Evolutionary conservation across 2,888 invertebrate species (phyloP), one percentile per base, ranked within the genome.

Genomic region (Drosophila cracens): DNA sequence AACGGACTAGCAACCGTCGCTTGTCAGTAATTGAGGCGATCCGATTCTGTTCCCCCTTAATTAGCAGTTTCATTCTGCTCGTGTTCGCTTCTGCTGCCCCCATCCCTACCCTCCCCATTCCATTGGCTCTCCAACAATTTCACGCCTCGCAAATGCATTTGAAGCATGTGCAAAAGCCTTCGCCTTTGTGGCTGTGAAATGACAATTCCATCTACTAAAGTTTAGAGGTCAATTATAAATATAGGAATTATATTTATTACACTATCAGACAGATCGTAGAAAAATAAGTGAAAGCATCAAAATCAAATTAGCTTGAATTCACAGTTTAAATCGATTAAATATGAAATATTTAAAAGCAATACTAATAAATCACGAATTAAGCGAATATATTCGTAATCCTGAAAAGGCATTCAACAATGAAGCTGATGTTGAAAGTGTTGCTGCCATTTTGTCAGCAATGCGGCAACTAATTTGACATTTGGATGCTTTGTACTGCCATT

Each of bases 61-160:
- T 85, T 82, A 84, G 82, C 75, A 72, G 57, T 73, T 48, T 64
- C 29, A 63, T 59, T 40, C 56, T 33, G 29, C 56, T 31, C 27
- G 43, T 58, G 52, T 46, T 52, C 53, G 59, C 60, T 8, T 49
- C 25, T 43, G 33, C 31, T 10, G 29, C 16, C 7, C 40, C 27
- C 1, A 18, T 5, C 13, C 6, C n/a, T 34, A 16, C 11, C 31
- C 56, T 40, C n/a, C 21, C 5, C 46, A 16, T 36, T n/a, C 31
- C 25, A 36, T 31, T 21, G 49, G 51, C 57, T 79, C 60, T 65
- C 70, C 56, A 69, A 67, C 90, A 70, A 77, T 81, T 89, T 90
- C 77, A 77, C 78, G 70, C 81, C 75, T 74, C 53, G 53, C 76
- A 66, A 71, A 82, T 85, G 76, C 66, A 73, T 81, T 87, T 73